phyloP scores from a whole-genome alignment of 2,888 invertebrate species.

The Nomada fabriciana region DNA sequence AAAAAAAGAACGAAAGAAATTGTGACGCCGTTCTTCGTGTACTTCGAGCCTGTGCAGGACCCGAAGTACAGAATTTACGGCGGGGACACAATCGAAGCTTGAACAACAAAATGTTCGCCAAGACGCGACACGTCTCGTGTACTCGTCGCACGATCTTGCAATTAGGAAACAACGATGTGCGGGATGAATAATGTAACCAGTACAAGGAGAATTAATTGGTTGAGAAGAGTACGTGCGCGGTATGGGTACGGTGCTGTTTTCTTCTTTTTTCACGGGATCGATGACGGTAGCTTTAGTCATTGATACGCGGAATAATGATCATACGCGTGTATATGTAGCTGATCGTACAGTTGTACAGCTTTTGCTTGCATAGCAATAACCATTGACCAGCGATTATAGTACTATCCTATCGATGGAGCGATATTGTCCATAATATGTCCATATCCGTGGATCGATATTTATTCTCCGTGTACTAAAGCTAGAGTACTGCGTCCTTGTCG shows the following conservation, averaged over 20 bases:
- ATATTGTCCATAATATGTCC: too few relatives aligned
- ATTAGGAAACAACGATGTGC: conserved; percentile 32
- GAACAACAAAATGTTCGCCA: conserved; percentile 34
- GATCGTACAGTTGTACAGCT: conserved; percentile 61
- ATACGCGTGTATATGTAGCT: conserved; percentile 51
- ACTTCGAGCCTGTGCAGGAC: conserved; percentile 71
- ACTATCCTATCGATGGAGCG: conserved; percentile 40
- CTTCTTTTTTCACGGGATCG: not conserved
- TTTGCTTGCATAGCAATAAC: conserved; percentile 69
- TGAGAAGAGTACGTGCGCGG: not conserved
- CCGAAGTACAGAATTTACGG: conserved; percentile 46
- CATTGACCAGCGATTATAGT: conserved; percentile 56
- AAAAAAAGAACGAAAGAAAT: not conserved
- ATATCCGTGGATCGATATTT: conserved; percentile 34
- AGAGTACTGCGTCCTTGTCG: conserved; percentile 28
- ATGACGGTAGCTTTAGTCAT: conserved; percentile 11
- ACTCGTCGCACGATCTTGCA: conserved; percentile 43
- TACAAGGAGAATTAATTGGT: conserved; percentile 48
- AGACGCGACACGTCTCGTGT: conserved; percentile 39
- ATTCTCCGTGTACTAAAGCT: conserved; percentile 55
- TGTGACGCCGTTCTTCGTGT: conserved; percentile 22
- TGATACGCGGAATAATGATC: conserved; percentile 7
- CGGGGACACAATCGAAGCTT: not conserved
- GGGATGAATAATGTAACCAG: conserved; percentile 32
- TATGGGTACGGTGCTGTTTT: conserved; percentile 2